Conservation (phyloP, 2,888 invertebrate genomes). For the Hirtodrosophila confusa region DNA sequence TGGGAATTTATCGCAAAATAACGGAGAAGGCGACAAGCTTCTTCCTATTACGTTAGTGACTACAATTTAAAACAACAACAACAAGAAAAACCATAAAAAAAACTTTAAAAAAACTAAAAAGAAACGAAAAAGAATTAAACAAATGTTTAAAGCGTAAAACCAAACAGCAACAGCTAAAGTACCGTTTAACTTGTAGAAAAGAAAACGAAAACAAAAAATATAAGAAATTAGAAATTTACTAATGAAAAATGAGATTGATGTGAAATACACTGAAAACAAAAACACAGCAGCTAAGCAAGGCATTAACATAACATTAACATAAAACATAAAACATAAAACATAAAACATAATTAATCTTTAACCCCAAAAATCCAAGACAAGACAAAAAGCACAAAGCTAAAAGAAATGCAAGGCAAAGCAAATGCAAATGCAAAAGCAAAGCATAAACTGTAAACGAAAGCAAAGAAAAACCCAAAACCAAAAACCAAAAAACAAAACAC, state of each 20-base stretch:
- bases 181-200: slow-evolving; percentile 72
- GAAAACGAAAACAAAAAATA: slow-evolving; percentile 13
- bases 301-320: slow-evolving; percentile 35
- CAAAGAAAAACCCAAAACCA: slow-evolving; percentile 3
- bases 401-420: slow-evolving; percentile 1
- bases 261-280: slow-evolving; percentile 57
- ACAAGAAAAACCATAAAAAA: slow-evolving; percentile 30
- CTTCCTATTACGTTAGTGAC: slow-evolving; percentile 92
- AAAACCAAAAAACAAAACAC: slow-evolving; percentile 19
- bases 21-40: slow-evolving; percentile 95
- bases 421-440: background rate
- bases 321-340: slow-evolving; percentile 22
- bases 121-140: slow-evolving; percentile 47
- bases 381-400: slow-evolving; percentile 9
- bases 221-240: slow-evolving; percentile 60
- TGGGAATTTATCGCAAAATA: slow-evolving; percentile 95
- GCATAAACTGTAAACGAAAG: slow-evolving; percentile 13
- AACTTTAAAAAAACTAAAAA: slow-evolving; percentile 39
- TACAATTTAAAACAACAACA: slow-evolving; percentile 58
- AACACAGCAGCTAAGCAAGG: slow-evolving; percentile 32
- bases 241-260: slow-evolving; percentile 63
- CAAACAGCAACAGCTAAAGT: slow-evolving; percentile 72
- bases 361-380: slow-evolving; percentile 29
- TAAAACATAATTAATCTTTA: slow-evolving; percentile 30
- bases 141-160: slow-evolving; percentile 68